Evolutionary conservation across 2,113 vertebrate genomes (phyloP).

Genomic region (Paracanthobrama guichenoti): DNA sequence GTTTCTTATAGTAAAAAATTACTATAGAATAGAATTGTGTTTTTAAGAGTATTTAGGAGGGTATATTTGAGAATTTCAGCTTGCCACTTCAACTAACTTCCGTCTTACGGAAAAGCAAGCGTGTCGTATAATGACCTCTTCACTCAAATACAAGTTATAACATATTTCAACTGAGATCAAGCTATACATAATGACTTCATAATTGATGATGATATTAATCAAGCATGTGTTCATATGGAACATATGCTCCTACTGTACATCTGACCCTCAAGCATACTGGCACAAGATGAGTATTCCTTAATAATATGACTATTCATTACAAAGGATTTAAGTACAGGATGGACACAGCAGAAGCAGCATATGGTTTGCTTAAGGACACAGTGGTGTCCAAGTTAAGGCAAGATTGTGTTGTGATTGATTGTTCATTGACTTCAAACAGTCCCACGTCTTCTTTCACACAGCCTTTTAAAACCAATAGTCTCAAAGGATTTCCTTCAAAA

Average conservation of each 20-base stretch:
- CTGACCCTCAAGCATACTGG: not conserved
- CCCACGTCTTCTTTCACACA: not conserved
- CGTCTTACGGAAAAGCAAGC: not conserved
- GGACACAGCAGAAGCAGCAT: slow-evolving; percentile 6
- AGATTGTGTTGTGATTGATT: slow-evolving; percentile 4
- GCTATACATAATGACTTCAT: not conserved
- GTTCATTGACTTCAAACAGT: slow-evolving; percentile 12
- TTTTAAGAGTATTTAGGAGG: too few relatives aligned
- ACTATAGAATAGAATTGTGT: too few relatives aligned
- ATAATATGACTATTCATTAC: not conserved
- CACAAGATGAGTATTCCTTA: slow-evolving; percentile 24
- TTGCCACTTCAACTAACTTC: too few relatives aligned
- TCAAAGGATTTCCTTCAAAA: not conserved
- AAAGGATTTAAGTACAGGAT: not conserved
- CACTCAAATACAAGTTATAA: not conserved
- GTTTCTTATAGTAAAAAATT: not conserved
- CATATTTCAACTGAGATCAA: not conserved
- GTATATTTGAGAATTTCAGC: too few relatives aligned
- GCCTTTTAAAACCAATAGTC: slow-evolving; percentile 1
- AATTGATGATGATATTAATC: slow-evolving; percentile 6
- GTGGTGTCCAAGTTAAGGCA: not conserved
- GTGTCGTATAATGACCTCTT: not conserved
- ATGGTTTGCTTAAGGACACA: slow-evolving; percentile 6
- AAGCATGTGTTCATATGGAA: not conserved
- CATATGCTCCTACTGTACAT: not conserved